Evolutionary conservation across 2,797 vertebrate species (phyloP), one percentile per base, ranked within the genome.

Genomic region (Eulemur mongoz): DNA sequence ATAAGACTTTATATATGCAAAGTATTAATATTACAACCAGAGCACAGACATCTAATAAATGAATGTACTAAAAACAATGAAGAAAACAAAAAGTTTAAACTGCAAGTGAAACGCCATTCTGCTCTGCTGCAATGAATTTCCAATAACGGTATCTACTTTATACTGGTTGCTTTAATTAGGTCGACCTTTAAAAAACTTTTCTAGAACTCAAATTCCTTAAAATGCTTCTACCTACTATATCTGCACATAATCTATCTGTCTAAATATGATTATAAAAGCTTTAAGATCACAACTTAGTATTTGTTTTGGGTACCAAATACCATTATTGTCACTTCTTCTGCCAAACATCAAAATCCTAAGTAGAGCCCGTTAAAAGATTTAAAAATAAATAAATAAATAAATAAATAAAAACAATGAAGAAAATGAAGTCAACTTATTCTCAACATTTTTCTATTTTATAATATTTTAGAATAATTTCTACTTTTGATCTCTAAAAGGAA

Each of bases 161-260:
- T 93, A 95, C 72, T 91, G 96, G 97, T 97, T 96, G 93, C 98
- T 97, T 98, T 99, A 98, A 98, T 98, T 98, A 98, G 98, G 93
- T 82, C 98, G 98, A 98, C 98, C 98, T 98, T 98, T 98, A 97
- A 96, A 98, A 96, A 98, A 98, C 97, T 98, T 98, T 98, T 97
- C 93, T 96, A 94, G 97, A 98, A 97, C 97, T 89, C 94, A 85
- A 97, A 97, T 95, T 97, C 89, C 97, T 97, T 97, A 98, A 94
- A 98, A 98, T 97, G 97, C 97, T 97, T 96, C 48, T 65, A 38
- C 50, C 88, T 67, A 92, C 96, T 92, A 94, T 89, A 97, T 91
- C 96, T 89, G 94, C 93, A 81, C 23, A 59, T 35, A 93, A 92
- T 80, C 67, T 96, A 65, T 93, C 97, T 93, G 91, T 84, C 88